Conservation (phyloP, 2,113 vertebrate genomes). For the Potamarius usumacintae region DNA sequence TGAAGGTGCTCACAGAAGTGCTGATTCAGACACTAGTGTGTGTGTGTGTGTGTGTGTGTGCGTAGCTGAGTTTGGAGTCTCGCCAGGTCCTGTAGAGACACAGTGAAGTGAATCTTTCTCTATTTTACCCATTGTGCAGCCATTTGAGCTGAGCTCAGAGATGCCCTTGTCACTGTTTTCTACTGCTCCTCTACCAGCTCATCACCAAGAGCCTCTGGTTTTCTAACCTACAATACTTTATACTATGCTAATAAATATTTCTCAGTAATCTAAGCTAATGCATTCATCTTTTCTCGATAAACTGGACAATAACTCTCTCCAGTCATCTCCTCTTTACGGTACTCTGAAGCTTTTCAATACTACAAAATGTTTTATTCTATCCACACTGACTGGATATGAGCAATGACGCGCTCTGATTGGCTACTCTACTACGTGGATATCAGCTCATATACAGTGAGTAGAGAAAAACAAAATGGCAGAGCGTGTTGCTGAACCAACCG, state of each 20-base stretch:
- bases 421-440: too few species aligned
- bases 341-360: neutral
- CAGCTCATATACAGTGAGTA: too few species aligned
- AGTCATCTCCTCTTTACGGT: neutral
- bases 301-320: neutral
- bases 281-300: neutral
- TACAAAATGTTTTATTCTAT: neutral
- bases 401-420: too few species aligned
- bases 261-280: neutral
- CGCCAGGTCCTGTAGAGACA: constrained; percentile 29
- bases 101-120: neutral
- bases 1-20: constrained; percentile 56
- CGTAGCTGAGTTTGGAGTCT: constrained; percentile 16
- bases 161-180: neutral
- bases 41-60: constrained; percentile 10
- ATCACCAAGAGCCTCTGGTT: neutral
- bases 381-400: too few species aligned
- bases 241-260: neutral
- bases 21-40: constrained; percentile 59
- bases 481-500: too few species aligned
- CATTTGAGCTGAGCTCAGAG: neutral
- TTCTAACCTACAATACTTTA: neutral
- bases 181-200: neutral
- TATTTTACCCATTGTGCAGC: neutral
- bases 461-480: too few species aligned